Conservation (phyloP, 2,113 vertebrate genomes). For the Motacilla alba region DNA sequence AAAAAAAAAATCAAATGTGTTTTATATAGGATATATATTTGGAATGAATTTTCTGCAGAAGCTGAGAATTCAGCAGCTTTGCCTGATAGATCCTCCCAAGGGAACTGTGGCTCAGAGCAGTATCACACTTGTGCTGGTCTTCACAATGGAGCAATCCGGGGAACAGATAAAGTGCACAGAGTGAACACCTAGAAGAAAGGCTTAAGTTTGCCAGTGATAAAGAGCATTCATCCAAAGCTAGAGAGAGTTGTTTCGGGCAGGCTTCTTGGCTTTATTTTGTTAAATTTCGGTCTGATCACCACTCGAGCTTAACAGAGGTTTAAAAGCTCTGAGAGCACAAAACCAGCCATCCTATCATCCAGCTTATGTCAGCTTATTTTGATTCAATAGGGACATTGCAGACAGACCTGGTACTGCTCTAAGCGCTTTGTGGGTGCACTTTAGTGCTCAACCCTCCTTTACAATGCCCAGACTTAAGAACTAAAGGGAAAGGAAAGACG, state of each 20-base stretch:
- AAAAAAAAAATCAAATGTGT: neutral
- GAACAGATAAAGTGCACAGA: neutral
- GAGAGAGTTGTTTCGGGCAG: neutral
- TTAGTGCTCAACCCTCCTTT: neutral
- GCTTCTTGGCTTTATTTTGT: neutral
- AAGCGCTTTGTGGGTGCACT: neutral
- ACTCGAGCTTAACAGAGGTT: neutral
- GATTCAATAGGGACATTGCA: neutral
- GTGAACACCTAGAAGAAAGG: neutral
- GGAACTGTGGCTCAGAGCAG: neutral
- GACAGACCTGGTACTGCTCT: neutral
- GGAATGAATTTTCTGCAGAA: neutral
- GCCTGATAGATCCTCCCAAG: constrained; percentile 2
- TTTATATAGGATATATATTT: neutral
- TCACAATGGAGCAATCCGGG: neutral
- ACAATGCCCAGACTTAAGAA: neutral
- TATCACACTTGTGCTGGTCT: neutral
- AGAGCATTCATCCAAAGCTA: neutral
- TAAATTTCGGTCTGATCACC: neutral
- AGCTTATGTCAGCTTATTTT: constrained; percentile 27
- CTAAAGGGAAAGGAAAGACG: neutral
- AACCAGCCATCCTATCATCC: neutral
- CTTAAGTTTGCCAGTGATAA: neutral
- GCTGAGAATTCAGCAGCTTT: constrained; percentile 10
- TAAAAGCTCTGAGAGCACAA: neutral